A percentile compares a stretch with the other conserved stretches of the same genome.
These are phyloP conservation scores for Catharus fuscescens DNA, from an alignment of 2,113 vertebrate species.

Conservation along the genomic window DNA sequence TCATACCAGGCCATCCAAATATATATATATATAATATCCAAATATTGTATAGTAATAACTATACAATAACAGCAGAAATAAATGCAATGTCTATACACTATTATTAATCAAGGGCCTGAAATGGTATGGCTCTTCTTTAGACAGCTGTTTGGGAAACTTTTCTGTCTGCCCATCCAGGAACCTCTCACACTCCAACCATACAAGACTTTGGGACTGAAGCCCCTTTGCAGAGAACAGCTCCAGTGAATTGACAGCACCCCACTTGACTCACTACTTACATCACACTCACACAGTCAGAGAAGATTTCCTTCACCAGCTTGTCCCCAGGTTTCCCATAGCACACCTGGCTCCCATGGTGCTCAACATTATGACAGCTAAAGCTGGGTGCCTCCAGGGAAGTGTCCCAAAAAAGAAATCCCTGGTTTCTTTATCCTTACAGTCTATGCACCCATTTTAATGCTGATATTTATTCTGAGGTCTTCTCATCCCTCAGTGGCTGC, in stretches of 20 bases:
- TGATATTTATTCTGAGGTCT: not conserved
- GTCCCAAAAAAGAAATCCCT: not conserved
- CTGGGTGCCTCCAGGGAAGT: not conserved
- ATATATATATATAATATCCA: too few relatives aligned
- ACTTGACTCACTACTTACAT: not conserved
- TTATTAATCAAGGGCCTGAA: not conserved
- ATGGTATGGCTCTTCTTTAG: not conserved
- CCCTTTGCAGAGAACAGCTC: not conserved
- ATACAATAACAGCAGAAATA: not conserved
- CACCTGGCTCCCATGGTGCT: not conserved
- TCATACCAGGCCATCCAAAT: not conserved
- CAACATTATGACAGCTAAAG: not conserved
- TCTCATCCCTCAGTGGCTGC: not conserved
- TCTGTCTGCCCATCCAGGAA: not conserved
- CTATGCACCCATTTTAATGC: not conserved
- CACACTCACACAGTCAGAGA: not conserved
- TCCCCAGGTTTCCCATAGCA: not conserved
- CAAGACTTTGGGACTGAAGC: not conserved
- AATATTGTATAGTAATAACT: not conserved
- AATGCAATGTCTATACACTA: not conserved
- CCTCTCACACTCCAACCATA: not conserved
- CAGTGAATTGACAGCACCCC: not conserved
- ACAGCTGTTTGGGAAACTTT: not conserved
- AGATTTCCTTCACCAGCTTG: not conserved
- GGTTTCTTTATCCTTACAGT: not conserved